Evolutionary conservation across 2,797 vertebrate species (phyloP).

Genomic region (Dryobates pubescens): DNA sequence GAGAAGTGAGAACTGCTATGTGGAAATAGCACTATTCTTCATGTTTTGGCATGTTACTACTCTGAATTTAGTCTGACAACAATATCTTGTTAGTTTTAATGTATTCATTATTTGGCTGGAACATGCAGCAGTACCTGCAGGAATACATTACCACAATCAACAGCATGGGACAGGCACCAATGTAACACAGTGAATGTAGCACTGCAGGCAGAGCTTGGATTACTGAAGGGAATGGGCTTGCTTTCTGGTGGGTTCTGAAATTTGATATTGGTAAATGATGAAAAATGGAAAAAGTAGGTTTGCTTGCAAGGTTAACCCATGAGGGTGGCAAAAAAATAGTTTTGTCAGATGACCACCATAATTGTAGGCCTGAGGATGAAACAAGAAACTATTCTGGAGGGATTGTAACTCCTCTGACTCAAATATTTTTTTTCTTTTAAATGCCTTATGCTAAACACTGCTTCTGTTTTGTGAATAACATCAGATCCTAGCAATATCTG

Average conservation of each 20-base stretch:
- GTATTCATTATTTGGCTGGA: neutral
- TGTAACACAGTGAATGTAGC: too few relatives aligned
- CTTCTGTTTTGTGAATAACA: neutral
- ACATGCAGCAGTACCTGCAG: fast-evolving
- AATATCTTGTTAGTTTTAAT: neutral
- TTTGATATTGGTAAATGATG: neutral
- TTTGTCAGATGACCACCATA: neutral
- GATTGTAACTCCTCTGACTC: neutral
- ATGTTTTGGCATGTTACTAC: neutral
- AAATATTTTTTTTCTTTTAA: neutral
- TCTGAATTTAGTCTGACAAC: neutral
- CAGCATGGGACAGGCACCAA: too few relatives aligned
- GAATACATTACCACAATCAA: fast-evolving
- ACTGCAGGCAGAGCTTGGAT: neutral
- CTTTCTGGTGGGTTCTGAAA: neutral
- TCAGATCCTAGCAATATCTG: neutral
- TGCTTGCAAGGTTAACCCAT: neutral
- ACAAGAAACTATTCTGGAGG: neutral
- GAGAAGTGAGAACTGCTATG: neutral
- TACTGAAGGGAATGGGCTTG: neutral
- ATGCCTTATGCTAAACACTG: neutral
- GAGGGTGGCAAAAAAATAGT: neutral
- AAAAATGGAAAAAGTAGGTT: neutral
- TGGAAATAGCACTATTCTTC: neutral
- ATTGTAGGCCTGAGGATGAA: neutral